These are phyloP conservation scores for Aepyceros melampus DNA, from an alignment of 2,113 vertebrate genomes.

Conservation along the genomic window DNA sequence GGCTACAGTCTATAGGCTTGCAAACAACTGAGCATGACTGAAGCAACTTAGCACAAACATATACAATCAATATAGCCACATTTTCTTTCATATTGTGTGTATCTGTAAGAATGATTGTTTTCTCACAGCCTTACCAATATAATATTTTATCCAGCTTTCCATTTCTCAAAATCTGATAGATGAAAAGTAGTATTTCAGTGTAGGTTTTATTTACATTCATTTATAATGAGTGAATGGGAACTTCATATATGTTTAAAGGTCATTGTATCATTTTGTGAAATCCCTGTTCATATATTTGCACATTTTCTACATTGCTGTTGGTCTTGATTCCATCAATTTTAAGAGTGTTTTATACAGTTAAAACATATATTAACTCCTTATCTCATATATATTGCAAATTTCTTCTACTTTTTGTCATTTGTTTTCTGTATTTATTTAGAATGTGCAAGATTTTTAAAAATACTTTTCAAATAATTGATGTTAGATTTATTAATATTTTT, in stretches of 20 bases:
- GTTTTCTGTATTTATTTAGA: not conserved
- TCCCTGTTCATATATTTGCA: not conserved
- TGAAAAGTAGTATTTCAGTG: not conserved
- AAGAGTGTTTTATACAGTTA: not conserved
- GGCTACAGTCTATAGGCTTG: not conserved
- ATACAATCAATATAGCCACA: not conserved
- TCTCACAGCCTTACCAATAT: not conserved
- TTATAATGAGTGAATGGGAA: not conserved
- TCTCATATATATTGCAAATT: not conserved
- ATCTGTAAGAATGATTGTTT: not conserved
- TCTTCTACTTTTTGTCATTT: not conserved
- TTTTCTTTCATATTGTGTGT: not conserved
- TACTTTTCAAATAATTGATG: not conserved
- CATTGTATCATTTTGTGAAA: not conserved
- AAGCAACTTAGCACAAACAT: not conserved
- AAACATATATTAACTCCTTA: not conserved
- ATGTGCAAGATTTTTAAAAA: not conserved
- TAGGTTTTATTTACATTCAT: not conserved
- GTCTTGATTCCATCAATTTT: not conserved
- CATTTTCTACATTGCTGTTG: not conserved
- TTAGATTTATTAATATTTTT: not conserved
- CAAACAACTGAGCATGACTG: not conserved
- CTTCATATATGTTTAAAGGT: not conserved
- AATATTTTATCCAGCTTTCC: not conserved
- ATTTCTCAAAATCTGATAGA: not conserved